Percentiles rank a stretch among this genome's conserved stretches.
phyloP scores from a whole-genome alignment of 2,113 vertebrate species.

The Orthonyx spaldingii region DNA sequence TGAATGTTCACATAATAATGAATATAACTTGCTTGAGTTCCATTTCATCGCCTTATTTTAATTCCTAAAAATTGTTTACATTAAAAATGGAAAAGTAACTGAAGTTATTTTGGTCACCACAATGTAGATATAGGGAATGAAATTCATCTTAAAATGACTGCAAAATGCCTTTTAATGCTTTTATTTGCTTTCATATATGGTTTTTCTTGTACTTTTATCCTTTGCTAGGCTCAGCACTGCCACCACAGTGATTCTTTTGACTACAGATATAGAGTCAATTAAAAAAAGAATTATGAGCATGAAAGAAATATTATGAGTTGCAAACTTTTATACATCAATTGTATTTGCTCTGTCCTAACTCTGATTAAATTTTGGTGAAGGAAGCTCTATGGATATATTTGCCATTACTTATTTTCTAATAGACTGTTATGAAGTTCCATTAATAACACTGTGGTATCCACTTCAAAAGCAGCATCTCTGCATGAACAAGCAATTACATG shows the following conservation, averaged over 20 bases:
- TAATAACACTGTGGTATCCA: background rate
- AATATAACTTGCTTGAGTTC: background rate
- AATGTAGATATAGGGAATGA: background rate
- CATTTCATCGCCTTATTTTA: background rate
- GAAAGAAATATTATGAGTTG: background rate
- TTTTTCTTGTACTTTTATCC: background rate
- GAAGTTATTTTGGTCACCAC: background rate
- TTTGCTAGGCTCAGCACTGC: background rate
- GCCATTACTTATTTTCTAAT: background rate
- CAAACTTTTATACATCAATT: background rate
- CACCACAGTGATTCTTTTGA: background rate
- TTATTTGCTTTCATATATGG: background rate
- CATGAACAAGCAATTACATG: background rate
- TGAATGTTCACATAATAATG: background rate
- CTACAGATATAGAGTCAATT: background rate
- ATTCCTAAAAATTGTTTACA: background rate
- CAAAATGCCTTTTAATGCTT: background rate
- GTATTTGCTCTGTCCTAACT: background rate
- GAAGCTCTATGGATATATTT: background rate
- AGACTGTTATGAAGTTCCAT: background rate
- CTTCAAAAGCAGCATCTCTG: conserved; percentile 1
- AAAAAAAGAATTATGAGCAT: background rate
- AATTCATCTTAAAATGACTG: background rate
- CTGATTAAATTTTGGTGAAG: background rate
- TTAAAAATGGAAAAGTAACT: background rate